phyloP scores from a whole-genome alignment of 2,888 invertebrate species.

The Drosophila multiciliata region DNA sequence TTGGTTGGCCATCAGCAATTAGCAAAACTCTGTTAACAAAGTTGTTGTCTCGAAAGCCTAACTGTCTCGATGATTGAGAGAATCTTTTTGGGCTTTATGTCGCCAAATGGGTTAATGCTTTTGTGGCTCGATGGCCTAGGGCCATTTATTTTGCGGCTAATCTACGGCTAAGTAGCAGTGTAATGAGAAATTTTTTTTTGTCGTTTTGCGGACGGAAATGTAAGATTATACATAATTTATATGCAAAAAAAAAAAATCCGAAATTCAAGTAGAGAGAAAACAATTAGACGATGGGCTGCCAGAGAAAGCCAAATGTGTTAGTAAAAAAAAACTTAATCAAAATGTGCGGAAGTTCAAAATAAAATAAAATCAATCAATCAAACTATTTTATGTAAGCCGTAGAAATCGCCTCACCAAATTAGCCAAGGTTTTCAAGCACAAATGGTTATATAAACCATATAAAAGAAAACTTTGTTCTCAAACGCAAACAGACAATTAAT shows the following conservation, averaged over 20 bases:
- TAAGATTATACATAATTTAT: conserved; percentile 47
- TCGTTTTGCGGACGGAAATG: conserved; percentile 45
- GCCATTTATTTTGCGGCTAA: conserved; percentile 50
- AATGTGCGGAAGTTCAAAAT: background rate
- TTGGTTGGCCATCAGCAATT: conserved; percentile 63
- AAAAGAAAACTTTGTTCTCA: background rate
- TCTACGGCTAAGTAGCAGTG: conserved; percentile 53
- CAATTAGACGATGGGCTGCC: conserved; percentile 26
- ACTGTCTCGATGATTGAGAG: conserved; percentile 54
- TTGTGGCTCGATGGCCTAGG: conserved; percentile 27
- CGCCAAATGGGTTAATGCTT: conserved; percentile 63
- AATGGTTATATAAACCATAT: background rate
- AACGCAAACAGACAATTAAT: background rate
- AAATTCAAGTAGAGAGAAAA: conserved; percentile 15
- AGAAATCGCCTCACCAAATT: background rate
- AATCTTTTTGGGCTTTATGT: conserved; percentile 37
- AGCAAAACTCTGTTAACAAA: conserved; percentile 69
- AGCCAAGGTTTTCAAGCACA: background rate
- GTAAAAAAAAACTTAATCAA: background rate
- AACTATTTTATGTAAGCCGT: background rate
- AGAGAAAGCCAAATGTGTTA: conserved; percentile 45
- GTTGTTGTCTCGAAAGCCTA: conserved; percentile 41
- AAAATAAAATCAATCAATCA: background rate
- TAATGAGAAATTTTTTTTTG: conserved; percentile 47
- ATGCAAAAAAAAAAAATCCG: conserved; percentile 37